Percentiles rank a stretch among this genome's conserved stretches.
Conservation (phyloP, 2,113 vertebrate species). For the Phalacrocorax aristotelis region DNA sequence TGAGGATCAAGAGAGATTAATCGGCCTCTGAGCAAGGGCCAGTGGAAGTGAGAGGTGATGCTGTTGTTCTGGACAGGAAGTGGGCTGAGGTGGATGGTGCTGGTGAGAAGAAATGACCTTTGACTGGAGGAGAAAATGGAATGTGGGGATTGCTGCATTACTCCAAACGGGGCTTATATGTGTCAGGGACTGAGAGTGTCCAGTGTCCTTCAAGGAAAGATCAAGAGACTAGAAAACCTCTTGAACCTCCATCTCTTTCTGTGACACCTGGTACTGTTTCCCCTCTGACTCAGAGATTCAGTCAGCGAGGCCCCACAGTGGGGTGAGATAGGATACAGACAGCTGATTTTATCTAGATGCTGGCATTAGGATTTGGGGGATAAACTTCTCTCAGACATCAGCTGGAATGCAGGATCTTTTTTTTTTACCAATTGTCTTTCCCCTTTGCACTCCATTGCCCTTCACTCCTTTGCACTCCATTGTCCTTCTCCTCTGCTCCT, state of each 20-base stretch:
- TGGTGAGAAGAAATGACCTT: neutral
- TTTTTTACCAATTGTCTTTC: neutral
- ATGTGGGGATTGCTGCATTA: neutral
- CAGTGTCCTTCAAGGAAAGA: neutral
- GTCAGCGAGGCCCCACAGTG: neutral
- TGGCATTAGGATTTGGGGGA: slow-evolving; percentile 5
- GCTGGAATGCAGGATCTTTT: neutral
- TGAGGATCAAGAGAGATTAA: slow-evolving; percentile 1
- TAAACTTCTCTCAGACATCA: neutral
- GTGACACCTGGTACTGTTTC: neutral
- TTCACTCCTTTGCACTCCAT: neutral
- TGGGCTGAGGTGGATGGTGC: neutral
- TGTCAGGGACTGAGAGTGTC: neutral
- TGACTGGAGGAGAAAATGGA: neutral
- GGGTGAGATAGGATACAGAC: neutral
- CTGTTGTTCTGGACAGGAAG: neutral
- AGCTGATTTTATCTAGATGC: neutral
- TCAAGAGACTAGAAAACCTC: neutral
- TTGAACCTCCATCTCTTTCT: neutral
- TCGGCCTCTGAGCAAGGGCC: neutral
- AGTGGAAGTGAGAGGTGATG: neutral
- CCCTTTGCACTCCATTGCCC: neutral
- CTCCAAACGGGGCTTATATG: neutral
- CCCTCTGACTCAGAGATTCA: neutral
- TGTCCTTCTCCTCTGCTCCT: neutral